A percentile compares a stretch with the other conserved stretches of the same genome.
Conservation (phyloP, 2,888 invertebrate species). For the Dolichomitus sp. region DNA sequence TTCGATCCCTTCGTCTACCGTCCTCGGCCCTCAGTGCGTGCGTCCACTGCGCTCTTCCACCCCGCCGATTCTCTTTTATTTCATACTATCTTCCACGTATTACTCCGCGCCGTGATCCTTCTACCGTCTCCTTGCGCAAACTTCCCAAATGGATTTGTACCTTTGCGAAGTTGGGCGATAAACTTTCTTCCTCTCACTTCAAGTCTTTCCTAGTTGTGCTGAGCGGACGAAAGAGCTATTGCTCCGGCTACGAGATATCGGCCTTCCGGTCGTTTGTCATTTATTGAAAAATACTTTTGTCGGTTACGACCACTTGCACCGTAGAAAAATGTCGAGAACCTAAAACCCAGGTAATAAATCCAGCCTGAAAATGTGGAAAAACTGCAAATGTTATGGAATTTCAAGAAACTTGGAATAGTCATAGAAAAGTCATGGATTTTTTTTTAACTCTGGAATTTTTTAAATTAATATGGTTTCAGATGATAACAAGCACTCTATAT, state of each 20-base stretch:
- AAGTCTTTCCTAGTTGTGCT: background rate
- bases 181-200: constrained; percentile 63
- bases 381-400: too few relatives aligned
- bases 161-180: constrained; percentile 67
- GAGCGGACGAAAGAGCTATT: background rate
- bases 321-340: background rate
- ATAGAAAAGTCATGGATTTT: too few relatives aligned
- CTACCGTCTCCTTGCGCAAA: constrained; percentile 43
- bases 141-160: constrained; percentile 67
- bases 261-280: background rate
- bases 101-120: constrained; percentile 7
- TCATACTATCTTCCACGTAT: constrained; percentile 33
- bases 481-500: too few relatives aligned
- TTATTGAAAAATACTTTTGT: background rate
- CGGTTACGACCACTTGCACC: background rate
- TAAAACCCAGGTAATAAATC: background rate
- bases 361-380: too few relatives aligned
- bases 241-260: background rate
- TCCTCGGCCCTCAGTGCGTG: constrained; percentile 4
- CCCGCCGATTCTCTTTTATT: constrained; percentile 21
- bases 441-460: too few relatives aligned
- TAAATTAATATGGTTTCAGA: too few relatives aligned
- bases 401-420: too few relatives aligned
- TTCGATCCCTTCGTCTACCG: constrained; percentile 40
- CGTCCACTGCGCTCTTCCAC: constrained; percentile 24